These are phyloP conservation scores for Myotis davidii DNA, from an alignment of 2,113 vertebrate species.

Conservation along the genomic window DNA sequence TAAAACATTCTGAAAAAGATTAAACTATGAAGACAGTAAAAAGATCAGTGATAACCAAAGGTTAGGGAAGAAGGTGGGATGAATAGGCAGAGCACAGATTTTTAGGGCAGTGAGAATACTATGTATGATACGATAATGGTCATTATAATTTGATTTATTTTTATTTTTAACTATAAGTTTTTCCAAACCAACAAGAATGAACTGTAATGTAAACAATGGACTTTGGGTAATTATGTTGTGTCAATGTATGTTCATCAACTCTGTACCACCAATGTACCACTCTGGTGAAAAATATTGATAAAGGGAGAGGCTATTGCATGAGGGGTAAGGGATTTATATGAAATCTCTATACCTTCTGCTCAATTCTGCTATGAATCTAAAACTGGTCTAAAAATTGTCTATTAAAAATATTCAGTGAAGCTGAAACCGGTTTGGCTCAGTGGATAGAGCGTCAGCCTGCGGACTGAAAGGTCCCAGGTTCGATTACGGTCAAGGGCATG, in stretches of 20 bases:
- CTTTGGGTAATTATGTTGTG: background rate
- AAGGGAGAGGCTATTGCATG: background rate
- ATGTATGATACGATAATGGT: background rate
- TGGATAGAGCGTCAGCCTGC: too few species aligned
- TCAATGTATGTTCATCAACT: background rate
- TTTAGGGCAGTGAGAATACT: background rate
- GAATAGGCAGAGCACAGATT: background rate
- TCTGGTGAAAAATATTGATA: background rate
- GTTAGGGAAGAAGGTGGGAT: background rate
- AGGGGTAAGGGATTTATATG: fast-evolving
- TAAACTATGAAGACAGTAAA: background rate
- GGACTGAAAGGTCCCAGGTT: too few species aligned
- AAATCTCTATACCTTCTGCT: background rate
- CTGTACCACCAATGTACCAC: background rate
- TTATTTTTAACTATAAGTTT: background rate
- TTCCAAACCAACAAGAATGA: background rate
- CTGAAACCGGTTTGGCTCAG: too few species aligned
- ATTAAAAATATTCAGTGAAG: background rate
- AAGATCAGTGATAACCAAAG: background rate
- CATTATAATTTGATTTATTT: background rate
- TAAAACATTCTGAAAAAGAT: background rate
- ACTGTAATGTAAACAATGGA: background rate
- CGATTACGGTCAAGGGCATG: too few species aligned
- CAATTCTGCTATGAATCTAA: background rate
- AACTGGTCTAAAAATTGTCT: background rate